Evolutionary conservation across 2,113 vertebrate genomes (phyloP).

Genomic region (Carollia perspicillata): DNA sequence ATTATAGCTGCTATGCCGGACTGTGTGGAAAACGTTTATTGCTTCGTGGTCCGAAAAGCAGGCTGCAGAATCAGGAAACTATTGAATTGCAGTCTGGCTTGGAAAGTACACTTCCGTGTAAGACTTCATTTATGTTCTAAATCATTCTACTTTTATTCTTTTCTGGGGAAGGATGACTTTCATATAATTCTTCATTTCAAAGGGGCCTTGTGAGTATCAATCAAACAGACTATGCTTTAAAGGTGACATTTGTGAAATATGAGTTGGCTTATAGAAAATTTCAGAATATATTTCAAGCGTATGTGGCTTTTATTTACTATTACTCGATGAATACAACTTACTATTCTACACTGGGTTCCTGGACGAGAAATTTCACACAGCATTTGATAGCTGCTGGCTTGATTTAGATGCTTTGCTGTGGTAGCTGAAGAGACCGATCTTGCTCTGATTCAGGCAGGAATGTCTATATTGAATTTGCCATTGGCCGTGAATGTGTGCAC

Average conservation of each 20-base stretch:
- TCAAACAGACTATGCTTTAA: neutral
- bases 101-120: neutral
- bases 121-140: neutral
- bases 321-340: neutral
- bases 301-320: neutral
- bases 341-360: neutral
- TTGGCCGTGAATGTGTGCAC: neutral
- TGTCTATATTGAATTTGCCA: neutral
- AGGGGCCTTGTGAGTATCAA: neutral
- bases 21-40: neutral
- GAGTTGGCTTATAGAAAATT: slow-evolving; percentile 17
- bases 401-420: neutral
- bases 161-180: neutral
- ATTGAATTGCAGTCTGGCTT: neutral
- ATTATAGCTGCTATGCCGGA: neutral
- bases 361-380: neutral
- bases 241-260: neutral
- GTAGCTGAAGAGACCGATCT: neutral
- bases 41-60: neutral
- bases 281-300: neutral
- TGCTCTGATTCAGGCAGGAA: neutral
- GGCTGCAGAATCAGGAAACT: neutral
- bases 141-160: neutral
- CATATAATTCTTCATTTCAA: neutral
- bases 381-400: neutral